A percentile compares a stretch with the other conserved stretches of the same genome.
Conservation (phyloP, 2,888 invertebrate species). For the Cerastis rubricosa region DNA sequence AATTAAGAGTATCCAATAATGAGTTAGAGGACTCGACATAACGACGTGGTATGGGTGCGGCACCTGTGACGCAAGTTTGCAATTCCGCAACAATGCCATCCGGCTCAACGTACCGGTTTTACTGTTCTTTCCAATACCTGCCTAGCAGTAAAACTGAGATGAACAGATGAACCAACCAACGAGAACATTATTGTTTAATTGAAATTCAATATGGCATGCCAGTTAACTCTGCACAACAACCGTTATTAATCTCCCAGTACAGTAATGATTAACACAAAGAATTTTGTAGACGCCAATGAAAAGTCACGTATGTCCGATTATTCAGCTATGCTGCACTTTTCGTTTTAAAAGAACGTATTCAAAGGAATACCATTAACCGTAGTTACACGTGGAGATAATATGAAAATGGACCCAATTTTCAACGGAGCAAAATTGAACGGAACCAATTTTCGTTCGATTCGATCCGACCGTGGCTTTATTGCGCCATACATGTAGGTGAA, state of each 20-base stretch:
- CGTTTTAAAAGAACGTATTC: slow-evolving; percentile 35
- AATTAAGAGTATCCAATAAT: slow-evolving; percentile 6
- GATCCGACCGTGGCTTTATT: slow-evolving; percentile 25
- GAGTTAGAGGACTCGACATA: not conserved
- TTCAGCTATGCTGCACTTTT: slow-evolving; percentile 23
- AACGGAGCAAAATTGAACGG: slow-evolving; percentile 52
- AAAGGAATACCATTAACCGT: slow-evolving; percentile 56
- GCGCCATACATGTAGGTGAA: slow-evolving; percentile 1
- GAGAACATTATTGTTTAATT: slow-evolving; percentile 58
- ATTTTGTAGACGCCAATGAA: slow-evolving; percentile 36
- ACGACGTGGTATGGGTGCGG: slow-evolving; percentile 33
- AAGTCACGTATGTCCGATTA: slow-evolving; percentile 25
- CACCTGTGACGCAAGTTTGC: slow-evolving; percentile 18
- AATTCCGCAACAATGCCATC: slow-evolving; percentile 40
- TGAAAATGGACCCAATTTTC: slow-evolving; percentile 58
- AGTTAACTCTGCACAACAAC: slow-evolving; percentile 44
- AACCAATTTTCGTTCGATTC: slow-evolving; percentile 53
- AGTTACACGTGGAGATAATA: slow-evolving; percentile 50
- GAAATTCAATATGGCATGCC: slow-evolving; percentile 48
- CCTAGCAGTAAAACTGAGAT: slow-evolving; percentile 58
- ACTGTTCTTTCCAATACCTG: slow-evolving; percentile 54
- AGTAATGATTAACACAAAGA: slow-evolving; percentile 40
- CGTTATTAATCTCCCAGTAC: slow-evolving; percentile 46
- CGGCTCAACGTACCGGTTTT: slow-evolving; percentile 52
- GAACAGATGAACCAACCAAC: slow-evolving; percentile 39